These are phyloP conservation scores for Neoarius graeffei DNA, from an alignment of 2,113 vertebrate genomes.

Conservation along the genomic window DNA sequence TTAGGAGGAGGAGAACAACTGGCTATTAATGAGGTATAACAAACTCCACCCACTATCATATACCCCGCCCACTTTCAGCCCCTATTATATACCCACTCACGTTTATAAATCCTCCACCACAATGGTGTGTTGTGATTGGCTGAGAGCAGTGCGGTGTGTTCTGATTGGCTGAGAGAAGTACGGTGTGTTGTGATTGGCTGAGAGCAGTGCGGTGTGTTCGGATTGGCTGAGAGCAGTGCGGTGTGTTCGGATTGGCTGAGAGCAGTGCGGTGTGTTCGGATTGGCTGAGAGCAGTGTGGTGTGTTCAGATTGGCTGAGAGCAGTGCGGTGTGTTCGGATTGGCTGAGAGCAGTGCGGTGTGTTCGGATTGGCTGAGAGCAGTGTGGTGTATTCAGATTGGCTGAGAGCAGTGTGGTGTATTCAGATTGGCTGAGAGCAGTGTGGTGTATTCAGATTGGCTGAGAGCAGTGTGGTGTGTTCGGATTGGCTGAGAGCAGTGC, in stretches of 20 bases:
- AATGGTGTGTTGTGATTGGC: too few relatives aligned
- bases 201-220: not conserved
- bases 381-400: not conserved
- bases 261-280: not conserved
- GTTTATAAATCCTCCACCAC: not conserved
- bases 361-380: not conserved
- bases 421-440: too few relatives aligned
- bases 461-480: not conserved
- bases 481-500: not conserved
- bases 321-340: not conserved
- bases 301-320: not conserved
- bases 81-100: not conserved
- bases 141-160: not conserved
- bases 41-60: not conserved
- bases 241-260: not conserved
- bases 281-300: not conserved
- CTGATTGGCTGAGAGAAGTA: not conserved
- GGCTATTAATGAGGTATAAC: slow-evolving; percentile 91
- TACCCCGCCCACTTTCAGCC: not conserved
- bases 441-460: too few relatives aligned
- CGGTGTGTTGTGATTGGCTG: not conserved
- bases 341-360: not conserved
- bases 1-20: slow-evolving; percentile 93
- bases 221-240: not conserved
- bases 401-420: not conserved